Base-by-base conservation (phyloP, 2,113 vertebrate species). In the Peromyscus californicus region DNA sequence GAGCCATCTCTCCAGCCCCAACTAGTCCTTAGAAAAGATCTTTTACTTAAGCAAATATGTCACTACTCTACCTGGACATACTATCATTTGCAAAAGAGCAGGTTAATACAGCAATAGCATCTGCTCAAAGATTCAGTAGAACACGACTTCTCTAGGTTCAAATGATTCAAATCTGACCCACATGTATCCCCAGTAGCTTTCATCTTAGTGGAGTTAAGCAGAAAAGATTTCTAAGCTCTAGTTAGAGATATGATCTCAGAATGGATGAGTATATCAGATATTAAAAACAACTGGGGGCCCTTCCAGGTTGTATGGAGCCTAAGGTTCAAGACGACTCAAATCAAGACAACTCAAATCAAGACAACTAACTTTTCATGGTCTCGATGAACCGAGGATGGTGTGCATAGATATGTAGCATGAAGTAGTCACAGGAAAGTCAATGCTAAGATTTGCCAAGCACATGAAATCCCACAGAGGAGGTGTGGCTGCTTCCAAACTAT, bases 31-130 rank as follows among this genome's bases (percentile, higher is more conserved):
- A 74, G 48, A 36, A 96, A 92, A 89, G 51, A 69, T 31, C 31
- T 87, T 90, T 92, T 48, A 76, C 17, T 59, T 33, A 95, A 86
- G 74, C 82, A 96, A 75, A 54, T 22, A 85, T 39, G 12, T 89
- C 48, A 59, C 65, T 2, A 9, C 13, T 79, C 39, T 72, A 36
- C 42, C 42, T 29, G 79, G 54, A 79, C 33, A 36, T 48, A 54
- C 86, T 74, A 2, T 83, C 89, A 65, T 74, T 63, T 79, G 59
- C 16, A 39, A 90, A 84, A 24, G 17, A 92, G 33, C 26, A 79
- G 57, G 42, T 12, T 29, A 69, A 76, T 74, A 89, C 16, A 78
- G 45, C 45, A 13, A 78, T 17, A 78, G 13, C 75, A 51, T 29
- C 75, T 48, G 15, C 26, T 11, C 45, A 78, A 48, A 78, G 75